Percentiles rank a stretch among this genome's conserved stretches.
These are phyloP conservation scores for Sebastes iracundus DNA, from an alignment of 2,797 vertebrate genomes.

Conservation along the genomic window DNA sequence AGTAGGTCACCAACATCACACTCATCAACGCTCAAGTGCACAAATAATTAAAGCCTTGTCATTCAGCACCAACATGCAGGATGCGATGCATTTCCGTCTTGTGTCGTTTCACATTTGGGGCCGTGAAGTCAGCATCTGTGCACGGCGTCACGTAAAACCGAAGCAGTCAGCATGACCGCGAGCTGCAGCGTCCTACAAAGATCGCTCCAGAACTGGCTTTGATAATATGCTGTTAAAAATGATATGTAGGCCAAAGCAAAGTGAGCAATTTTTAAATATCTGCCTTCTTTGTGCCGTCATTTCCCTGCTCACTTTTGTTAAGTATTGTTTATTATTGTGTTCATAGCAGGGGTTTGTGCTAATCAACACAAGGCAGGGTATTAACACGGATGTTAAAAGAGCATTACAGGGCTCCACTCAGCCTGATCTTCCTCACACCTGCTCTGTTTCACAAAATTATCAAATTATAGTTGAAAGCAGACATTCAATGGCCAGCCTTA, in stretches of 20 bases:
- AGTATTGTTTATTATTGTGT: not conserved
- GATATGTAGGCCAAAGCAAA: not conserved
- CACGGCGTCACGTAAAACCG: not conserved
- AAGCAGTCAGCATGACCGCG: not conserved
- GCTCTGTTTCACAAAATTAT: not conserved
- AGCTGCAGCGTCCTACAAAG: not conserved
- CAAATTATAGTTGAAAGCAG: not conserved
- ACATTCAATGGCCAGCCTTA: not conserved
- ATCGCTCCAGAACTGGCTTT: not conserved
- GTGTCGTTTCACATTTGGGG: conserved; percentile 3
- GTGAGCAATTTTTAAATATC: not conserved
- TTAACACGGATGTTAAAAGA: not conserved
- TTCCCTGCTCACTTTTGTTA: not conserved
- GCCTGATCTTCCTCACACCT: not conserved
- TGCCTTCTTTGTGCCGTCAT: not conserved
- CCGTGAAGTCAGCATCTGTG: not conserved
- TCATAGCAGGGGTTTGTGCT: not conserved
- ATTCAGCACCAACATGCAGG: not conserved
- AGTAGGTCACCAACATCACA: conserved; percentile 49
- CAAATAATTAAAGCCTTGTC: conserved; percentile 48
- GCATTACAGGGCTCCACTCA: not conserved
- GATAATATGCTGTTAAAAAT: not conserved
- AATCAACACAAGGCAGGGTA: not conserved
- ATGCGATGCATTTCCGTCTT: conserved; percentile 6
- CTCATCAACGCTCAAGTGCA: conserved; percentile 28